These are phyloP conservation scores for Misgurnus anguillicaudatus DNA, from an alignment of 2,113 vertebrate species.

Conservation along the genomic window DNA sequence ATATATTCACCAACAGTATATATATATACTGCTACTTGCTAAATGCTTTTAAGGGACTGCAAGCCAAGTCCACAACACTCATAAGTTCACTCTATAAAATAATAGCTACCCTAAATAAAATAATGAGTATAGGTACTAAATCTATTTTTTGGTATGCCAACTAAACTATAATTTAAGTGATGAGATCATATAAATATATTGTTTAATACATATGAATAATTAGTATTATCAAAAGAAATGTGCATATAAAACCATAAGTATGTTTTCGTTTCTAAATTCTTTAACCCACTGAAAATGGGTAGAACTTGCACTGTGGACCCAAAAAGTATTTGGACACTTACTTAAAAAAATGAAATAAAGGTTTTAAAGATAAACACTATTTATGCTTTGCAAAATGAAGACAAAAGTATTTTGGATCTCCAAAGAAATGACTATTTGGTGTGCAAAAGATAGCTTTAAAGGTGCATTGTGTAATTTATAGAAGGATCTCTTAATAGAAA, in stretches of 20 bases:
- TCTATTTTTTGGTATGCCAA: conserved; percentile 63
- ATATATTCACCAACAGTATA: conserved; percentile 8
- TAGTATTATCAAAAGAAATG: conserved; percentile 49
- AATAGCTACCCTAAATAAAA: conserved; percentile 57
- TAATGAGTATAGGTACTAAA: conserved; percentile 55
- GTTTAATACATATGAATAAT: conserved; percentile 63
- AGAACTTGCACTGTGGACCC: not conserved
- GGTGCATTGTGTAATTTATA: no score
- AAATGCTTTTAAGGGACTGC: conserved; percentile 1
- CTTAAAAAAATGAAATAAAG: conserved; percentile 47
- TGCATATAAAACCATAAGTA: conserved; percentile 24
- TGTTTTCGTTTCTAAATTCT: not conserved
- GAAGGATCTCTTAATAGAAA: no score
- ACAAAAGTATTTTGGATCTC: no score
- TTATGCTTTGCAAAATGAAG: not conserved
- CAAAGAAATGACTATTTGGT: no score
- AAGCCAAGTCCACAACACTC: conserved; percentile 6
- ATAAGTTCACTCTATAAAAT: conserved; percentile 12
- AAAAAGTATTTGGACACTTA: not conserved
- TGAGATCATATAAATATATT: conserved; percentile 58
- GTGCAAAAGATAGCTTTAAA: no score
- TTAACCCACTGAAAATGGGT: not conserved
- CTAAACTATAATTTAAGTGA: conserved; percentile 53
- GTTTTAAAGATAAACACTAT: not conserved
- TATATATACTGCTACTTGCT: not conserved